A percentile compares a stretch with the other conserved stretches of the same genome.
Conservation (phyloP, 2,797 vertebrate species). For the Cetoscarus ocellatus region DNA sequence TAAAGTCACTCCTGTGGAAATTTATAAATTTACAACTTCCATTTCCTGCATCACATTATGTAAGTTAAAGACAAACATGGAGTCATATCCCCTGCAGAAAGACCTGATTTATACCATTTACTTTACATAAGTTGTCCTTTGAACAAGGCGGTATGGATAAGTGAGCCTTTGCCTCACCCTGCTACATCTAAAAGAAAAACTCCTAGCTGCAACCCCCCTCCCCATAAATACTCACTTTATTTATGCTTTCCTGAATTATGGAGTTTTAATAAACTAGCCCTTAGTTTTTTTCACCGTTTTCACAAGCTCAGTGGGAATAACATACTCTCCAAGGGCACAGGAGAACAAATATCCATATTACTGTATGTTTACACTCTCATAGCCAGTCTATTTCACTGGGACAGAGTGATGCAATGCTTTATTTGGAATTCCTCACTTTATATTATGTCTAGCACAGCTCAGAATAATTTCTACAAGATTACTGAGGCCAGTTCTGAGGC, state of each 20-base stretch:
- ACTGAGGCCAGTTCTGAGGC: slow-evolving; percentile 29
- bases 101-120: background rate
- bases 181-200: slow-evolving; percentile 1
- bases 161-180: background rate
- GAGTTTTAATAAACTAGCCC: slow-evolving; percentile 11
- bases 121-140: background rate
- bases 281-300: slow-evolving; percentile 16
- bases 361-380: slow-evolving; percentile 42
- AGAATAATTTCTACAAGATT: slow-evolving; percentile 51
- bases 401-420: slow-evolving; percentile 50
- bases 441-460: slow-evolving; percentile 73
- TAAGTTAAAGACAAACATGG: background rate
- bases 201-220: background rate
- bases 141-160: background rate
- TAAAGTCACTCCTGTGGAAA: background rate
- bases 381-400: slow-evolving; percentile 22
- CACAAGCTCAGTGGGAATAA: slow-evolving; percentile 46
- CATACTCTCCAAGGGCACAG: slow-evolving; percentile 55
- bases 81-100: background rate
- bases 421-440: slow-evolving; percentile 72
- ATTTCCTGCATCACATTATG: background rate
- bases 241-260: slow-evolving; percentile 2
- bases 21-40: background rate
- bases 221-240: slow-evolving; percentile 13
- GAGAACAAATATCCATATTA: slow-evolving; percentile 51